Evolutionary conservation across 2,797 vertebrate genomes (phyloP), one percentile per base, ranked within the genome.

Genomic region (Anolis apletophallus): DNA sequence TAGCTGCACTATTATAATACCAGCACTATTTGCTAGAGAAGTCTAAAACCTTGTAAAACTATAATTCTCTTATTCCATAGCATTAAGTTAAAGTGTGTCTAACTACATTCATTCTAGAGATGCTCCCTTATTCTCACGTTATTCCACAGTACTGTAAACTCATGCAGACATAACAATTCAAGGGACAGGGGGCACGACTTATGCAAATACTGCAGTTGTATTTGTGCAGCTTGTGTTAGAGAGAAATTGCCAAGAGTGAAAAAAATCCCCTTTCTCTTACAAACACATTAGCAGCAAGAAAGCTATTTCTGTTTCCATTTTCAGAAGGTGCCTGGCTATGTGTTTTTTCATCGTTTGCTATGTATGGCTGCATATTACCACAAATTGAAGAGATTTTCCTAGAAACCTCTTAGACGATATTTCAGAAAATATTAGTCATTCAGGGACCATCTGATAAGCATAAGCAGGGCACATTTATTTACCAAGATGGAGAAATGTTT

Each of bases 361-460:
- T 26, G 57, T 29, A 81, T 76, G 52, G 57, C 59, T 36, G 23
- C 32, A 71, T 1, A 2, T 46, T 87, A 34, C 55, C 83, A 80
- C 34, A 80, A 75, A 79, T 52, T 14, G 81, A 88, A 92, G n/a
- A 77, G 6, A 32, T 82, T 74, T 72, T 59, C 5, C 32, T 80
- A 90, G n/a, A 32, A 59, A 1, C 73, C n/a, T 50, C 26, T 73
- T 68, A 32, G 19, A 11, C 52, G 80, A 90, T 86, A 80, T 40
- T 76, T 68, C 83, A 79, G 78, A 88, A 90, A 90, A 55, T 88
- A 80, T 52, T 46, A 46, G 54, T 94, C 75, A 90, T n/a, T 87
- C 80, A 86, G 29, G 13, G 73, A 36, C 87, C 74, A 14, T 77
- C n/a, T 77, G 81, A 29, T 76, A 89, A 91, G 85, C 5, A 87